Evolutionary conservation across 2,888 invertebrate genomes (phyloP).

Genomic region (Machimus atricapillus): DNA sequence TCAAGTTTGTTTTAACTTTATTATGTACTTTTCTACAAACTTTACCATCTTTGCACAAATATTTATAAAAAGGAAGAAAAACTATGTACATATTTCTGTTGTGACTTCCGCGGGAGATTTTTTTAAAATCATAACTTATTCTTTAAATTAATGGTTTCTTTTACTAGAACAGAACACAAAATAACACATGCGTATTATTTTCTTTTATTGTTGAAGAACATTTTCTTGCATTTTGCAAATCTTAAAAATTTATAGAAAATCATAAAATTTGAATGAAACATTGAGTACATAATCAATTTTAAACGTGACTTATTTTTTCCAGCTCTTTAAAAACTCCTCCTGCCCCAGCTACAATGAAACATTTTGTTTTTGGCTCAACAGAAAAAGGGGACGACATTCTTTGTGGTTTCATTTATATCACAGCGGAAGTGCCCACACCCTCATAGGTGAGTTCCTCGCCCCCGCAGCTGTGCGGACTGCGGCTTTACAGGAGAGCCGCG

Average conservation of each 20-base stretch:
- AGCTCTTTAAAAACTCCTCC: conserved; percentile 70
- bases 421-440: conserved; percentile 69
- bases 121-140: too few relatives aligned
- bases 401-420: conserved; percentile 75
- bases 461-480: background rate
- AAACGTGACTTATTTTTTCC: background rate
- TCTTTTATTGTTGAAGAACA: background rate
- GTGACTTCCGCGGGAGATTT: too few relatives aligned
- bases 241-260: background rate
- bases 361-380: conserved; percentile 71
- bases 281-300: background rate
- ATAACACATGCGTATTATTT: background rate
- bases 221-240: background rate
- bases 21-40: background rate
- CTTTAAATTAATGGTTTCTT: too few relatives aligned
- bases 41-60: too few relatives aligned
- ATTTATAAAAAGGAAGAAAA: too few relatives aligned
- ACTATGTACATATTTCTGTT: too few relatives aligned
- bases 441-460: conserved; percentile 57
- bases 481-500: background rate
- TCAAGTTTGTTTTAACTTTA: background rate
- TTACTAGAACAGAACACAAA: too few relatives aligned
- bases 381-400: conserved; percentile 67
- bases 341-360: conserved; percentile 81
- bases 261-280: background rate